Base-by-base conservation (phyloP, 1,140 invertebrate species). In the Lepidurus apus region DNA sequence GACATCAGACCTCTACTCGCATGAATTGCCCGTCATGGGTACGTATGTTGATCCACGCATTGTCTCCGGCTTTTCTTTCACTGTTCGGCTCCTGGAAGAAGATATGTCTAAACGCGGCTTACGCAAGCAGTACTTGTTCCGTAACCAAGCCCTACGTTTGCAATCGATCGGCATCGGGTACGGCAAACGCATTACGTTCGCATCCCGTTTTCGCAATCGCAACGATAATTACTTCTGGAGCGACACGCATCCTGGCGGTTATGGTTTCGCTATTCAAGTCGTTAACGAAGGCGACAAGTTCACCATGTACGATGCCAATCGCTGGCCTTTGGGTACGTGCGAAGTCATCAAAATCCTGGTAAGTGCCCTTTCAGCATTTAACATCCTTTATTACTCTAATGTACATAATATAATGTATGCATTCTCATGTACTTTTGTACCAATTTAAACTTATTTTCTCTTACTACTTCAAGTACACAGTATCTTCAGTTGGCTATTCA, bases 151-250 rank as follows among this genome's bases (percentile, higher is more conserved):
- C 42, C 84, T 91, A 17, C 88, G 86, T n/a, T 86, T 93, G 73
- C 85, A 88, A 81, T 89, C 88, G 9, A 91, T 93, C 80, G 92
- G 92, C 0, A 87, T 90, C 81, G 92, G 92, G 11, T 93, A 92
- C 82, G 90, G 91, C 10, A 88, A 91, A 80, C 86, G 92, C 43
- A 86, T 93, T 73, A 93, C 91, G 3, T 93, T 93, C 84, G 87
- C 90, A 81, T 87, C 90, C 7, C 86, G 88, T 17, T 88, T 87
- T 65, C 85, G 90, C 43, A 93, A 92, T 85, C 86, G 89, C 76
- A 91, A 92, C 83, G 85, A 86, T 13, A 90, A 91, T 82, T 91
- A 90, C 83, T 93, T 93, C 86, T 93, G 91, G 90, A 90, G 90
- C 13, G 92, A 93, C 85, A 92, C 90, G 47, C 85, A 88, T 79